These are phyloP conservation scores for Danio choprae DNA, from an alignment of 2,797 vertebrate genomes.

Conservation along the genomic window DNA sequence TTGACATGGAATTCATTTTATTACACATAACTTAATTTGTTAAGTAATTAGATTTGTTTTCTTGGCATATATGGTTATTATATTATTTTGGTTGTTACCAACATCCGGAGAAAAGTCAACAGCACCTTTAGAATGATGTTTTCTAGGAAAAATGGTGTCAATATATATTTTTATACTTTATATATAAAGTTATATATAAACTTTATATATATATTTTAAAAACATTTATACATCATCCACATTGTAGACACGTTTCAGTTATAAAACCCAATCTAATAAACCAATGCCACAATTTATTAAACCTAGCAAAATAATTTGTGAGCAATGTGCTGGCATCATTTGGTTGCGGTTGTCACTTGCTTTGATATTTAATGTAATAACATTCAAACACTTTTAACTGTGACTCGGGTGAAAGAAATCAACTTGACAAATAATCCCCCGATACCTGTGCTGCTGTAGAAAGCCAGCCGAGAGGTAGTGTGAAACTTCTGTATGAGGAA, in stretches of 20 bases:
- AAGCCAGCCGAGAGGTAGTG: slow-evolving; percentile 93
- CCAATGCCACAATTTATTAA: not conserved
- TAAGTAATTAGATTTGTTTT: no score
- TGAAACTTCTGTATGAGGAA: slow-evolving; percentile 98
- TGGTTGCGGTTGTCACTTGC: slow-evolving; percentile 9
- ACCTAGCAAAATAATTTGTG: not conserved
- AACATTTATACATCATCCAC: not conserved
- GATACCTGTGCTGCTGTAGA: slow-evolving; percentile 97
- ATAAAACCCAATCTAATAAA: slow-evolving; percentile 11
- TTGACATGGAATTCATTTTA: no score
- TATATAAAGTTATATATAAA: no score
- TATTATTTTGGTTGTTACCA: no score
- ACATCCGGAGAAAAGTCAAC: no score
- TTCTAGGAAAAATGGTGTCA: no score
- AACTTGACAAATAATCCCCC: not conserved
- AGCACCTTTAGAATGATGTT: no score
- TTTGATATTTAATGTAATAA: slow-evolving; percentile 35
- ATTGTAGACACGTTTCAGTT: not conserved
- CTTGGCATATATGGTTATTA: no score
- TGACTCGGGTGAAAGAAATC: slow-evolving; percentile 30
- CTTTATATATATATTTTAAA: no score
- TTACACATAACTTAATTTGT: no score
- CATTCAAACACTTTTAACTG: slow-evolving; percentile 14
- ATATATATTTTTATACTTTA: no score
- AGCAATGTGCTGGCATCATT: not conserved